Evolutionary conservation across 2,888 invertebrate species (phyloP).

Genomic region (Diplolepis rosae): DNA sequence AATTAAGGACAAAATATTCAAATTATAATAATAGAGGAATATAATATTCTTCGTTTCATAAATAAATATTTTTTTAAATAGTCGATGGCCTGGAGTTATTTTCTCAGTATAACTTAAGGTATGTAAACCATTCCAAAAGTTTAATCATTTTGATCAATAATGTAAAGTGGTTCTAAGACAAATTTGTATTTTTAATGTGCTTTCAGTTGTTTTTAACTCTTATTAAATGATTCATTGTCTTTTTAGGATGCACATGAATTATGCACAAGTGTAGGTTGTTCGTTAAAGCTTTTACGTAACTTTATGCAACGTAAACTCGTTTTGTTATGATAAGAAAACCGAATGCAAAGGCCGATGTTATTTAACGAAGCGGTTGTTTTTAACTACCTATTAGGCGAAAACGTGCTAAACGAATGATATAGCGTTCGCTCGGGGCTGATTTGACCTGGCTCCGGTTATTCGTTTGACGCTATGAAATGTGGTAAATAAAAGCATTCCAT

Average conservation of each 20-base stretch:
- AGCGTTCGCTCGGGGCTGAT: slow-evolving; percentile 3
- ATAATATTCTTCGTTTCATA: too few species aligned
- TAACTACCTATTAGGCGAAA: slow-evolving; percentile 10
- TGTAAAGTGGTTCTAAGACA: too few species aligned
- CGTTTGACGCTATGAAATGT: slow-evolving; percentile 20
- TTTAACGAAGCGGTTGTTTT: background rate
- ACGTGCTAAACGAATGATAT: slow-evolving; percentile 23
- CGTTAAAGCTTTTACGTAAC: background rate
- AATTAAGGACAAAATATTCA: too few species aligned
- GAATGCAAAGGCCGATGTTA: background rate
- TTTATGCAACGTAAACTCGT: background rate
- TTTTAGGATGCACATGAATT: slow-evolving; percentile 4
- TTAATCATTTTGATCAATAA: too few species aligned
- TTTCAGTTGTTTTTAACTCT: too few species aligned
- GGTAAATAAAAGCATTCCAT: slow-evolving; percentile 29
- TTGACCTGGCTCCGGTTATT: slow-evolving; percentile 23
- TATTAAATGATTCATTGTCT: too few species aligned
- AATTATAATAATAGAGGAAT: too few species aligned
- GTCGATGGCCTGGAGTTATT: too few species aligned
- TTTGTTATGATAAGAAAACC: slow-evolving; percentile 12
- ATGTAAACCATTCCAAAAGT: too few species aligned
- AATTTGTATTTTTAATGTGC: too few species aligned
- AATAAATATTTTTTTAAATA: too few species aligned
- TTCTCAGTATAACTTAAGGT: too few species aligned
- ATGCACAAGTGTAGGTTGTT: background rate